phyloP scores from a whole-genome alignment of 2,888 invertebrate genomes.

The Falcaria lacertinaria region DNA sequence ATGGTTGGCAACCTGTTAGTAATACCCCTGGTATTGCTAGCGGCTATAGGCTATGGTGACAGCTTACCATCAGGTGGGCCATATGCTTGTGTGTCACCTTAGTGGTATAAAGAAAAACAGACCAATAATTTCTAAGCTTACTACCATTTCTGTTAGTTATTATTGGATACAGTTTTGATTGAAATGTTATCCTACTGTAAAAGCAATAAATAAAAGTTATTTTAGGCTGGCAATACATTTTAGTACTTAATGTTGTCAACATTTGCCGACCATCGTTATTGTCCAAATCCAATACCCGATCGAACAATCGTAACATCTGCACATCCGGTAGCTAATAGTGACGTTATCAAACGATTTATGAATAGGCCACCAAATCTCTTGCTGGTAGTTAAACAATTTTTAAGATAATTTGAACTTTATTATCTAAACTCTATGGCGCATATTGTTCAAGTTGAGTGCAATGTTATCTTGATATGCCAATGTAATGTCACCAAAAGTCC shows the following conservation, averaged over 20 bases:
- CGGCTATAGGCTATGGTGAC: no score
- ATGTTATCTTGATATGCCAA: not conserved
- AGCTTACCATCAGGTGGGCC: no score
- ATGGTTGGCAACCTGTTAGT: no score
- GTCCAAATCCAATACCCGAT: conserved; percentile 19
- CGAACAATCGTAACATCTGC: conserved; percentile 41
- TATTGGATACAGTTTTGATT: no score
- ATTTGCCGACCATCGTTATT: not conserved
- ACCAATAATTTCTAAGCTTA: no score
- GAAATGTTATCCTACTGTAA: no score
- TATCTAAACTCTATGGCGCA: not conserved
- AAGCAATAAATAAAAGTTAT: no score
- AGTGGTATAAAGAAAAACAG: no score
- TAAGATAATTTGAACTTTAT: not conserved
- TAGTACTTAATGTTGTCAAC: conserved; percentile 16
- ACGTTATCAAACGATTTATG: conserved; percentile 30
- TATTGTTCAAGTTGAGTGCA: not conserved
- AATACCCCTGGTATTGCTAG: no score
- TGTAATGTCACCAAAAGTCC: not conserved
- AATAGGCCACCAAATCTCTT: conserved; percentile 5
- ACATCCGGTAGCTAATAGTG: conserved; percentile 33
- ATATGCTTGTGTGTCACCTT: no score
- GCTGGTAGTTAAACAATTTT: not conserved
- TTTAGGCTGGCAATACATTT: conserved; percentile 5
- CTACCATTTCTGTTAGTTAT: no score